Evolutionary conservation across 1,140 invertebrate genomes (phyloP), one percentile per base, ranked within the genome.

Genomic region (Tenebrio molitor): DNA sequence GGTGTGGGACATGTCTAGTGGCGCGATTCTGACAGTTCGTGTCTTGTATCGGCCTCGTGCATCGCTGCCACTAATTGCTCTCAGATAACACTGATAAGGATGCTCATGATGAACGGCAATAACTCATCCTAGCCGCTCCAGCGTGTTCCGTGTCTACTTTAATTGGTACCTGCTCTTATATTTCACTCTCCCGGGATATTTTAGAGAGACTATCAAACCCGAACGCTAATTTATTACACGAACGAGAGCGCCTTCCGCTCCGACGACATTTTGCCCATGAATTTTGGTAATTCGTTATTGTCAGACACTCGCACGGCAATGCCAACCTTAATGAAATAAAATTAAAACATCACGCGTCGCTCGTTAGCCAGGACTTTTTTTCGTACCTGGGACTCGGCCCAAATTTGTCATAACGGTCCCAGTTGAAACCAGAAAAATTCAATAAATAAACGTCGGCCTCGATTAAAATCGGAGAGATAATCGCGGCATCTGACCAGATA

Each of bases 11-110:
- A 71, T 65, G 71, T 77, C 69, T 25, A 44, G 63, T 71, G 76
- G 76, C 73, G 76, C 71, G 66, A 74, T 71, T 70, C 66, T 74
- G 76, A 77, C 76, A 74, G 74, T 73, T 77, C 76, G 76, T 76
- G 76, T 70, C 63, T 66, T 63, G 66, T 77, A 77, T 77, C 76
- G 21, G 50, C 76, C 44, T 68, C 76, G 74, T 77, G 76, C 74
- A 77, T 77, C 76, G 65, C 58, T 41, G 69, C 71, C 76, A 76
- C 76, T 77, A 77, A 77, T 77, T 77, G 76, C 71, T 62, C 64
- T 65, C 44, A 75, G 76, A 77, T 77, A 77, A 77, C 76, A 77
- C 70, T 72, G 76, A 77, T 77, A 77, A 77, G 53, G 62, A 58
- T 39, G 53, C 50, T 69, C 67, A 73, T 77, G 71, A 77, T 74